These are phyloP conservation scores for Sylvicola cinctus DNA, from an alignment of 2,888 invertebrate genomes.

Conservation along the genomic window DNA sequence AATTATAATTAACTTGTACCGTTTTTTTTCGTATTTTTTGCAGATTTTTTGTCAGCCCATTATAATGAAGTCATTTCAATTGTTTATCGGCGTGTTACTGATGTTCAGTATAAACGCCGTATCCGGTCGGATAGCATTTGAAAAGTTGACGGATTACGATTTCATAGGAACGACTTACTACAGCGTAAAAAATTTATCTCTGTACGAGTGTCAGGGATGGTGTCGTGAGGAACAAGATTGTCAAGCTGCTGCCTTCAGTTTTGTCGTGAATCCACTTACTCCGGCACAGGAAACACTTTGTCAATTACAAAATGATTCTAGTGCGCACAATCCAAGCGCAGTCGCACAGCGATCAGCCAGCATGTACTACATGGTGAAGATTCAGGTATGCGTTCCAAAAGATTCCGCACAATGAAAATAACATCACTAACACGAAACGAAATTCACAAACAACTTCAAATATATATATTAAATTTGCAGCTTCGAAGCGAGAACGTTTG, in stretches of 20 bases:
- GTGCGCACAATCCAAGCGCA: constrained; percentile 73
- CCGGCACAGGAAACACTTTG: constrained; percentile 83
- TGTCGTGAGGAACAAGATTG: constrained; percentile 83
- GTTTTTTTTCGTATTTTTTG: no score
- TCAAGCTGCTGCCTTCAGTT: constrained; percentile 82
- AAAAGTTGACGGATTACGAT: constrained; percentile 82
- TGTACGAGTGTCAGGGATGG: constrained; percentile 91
- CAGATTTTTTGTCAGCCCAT: no score
- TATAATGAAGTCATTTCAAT: no score
- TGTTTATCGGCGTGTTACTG: no score
- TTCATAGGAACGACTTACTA: constrained; percentile 82
- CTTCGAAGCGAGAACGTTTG: constrained; percentile 82
- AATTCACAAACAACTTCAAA: no score
- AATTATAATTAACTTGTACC: no score
- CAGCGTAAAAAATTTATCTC: constrained; percentile 73
- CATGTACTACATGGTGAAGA: constrained; percentile 88
- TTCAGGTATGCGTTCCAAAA: constrained; percentile 22
- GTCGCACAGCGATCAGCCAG: constrained; percentile 67
- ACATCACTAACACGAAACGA: no score
- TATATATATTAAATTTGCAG: no score
- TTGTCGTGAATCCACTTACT: constrained; percentile 78
- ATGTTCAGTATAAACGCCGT: constrained; percentile 12
- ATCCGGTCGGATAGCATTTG: constrained; percentile 71
- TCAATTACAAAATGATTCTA: constrained; percentile 79
- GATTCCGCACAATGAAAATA: no score